Base-by-base conservation (phyloP, 2,888 invertebrate genomes). In the Cosmopolites sordidus region DNA sequence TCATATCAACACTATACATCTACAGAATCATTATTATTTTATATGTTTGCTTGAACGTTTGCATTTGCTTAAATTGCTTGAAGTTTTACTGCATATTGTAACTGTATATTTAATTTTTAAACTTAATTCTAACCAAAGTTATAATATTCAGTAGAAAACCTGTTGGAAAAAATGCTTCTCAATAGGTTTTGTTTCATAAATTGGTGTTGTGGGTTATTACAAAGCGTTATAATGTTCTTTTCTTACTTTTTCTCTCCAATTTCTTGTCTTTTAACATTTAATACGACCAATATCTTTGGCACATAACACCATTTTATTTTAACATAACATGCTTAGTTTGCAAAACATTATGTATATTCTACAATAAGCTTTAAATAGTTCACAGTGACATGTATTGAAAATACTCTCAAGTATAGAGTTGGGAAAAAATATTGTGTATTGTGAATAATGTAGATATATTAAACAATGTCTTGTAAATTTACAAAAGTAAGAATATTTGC, bases 221-320 rank as follows among this genome's bases (percentile, higher is more conserved):
- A 61, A 55, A 48, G 62, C 64, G 62, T 65, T 65, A 65, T 64
- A 63, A 62, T 61, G 58, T 49, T 43, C 4, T 22, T 22, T 22
- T 22, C 22, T 22, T 22, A 5, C 22, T 22, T 22, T 22, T 22
- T 22, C 22, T n/a, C n/a, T 5, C 8, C 22, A 22, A 22, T 22
- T 22, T 22, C 22, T 22, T 22, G 22, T 22, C 22, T 22, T 22
- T 22, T 33, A 33, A 12, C 33, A 33, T 33, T 33, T 11, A 12
- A 33, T 33, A 27, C 17, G 22, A 14, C 14, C n/a, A 17, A 38
- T 17, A 37, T 14, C 14, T 1, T 16, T 39, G n/a, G 27, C 47
- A 47, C 47, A 40, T 47, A 44, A 37, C 48, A 47, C 43, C 17
- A 53, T 33, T 18, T 27, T 33, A 12, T 12, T 33, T 12, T 11